Conservation (phyloP, 1,140 invertebrate genomes). For the Rhopalosiphum maidis region DNA sequence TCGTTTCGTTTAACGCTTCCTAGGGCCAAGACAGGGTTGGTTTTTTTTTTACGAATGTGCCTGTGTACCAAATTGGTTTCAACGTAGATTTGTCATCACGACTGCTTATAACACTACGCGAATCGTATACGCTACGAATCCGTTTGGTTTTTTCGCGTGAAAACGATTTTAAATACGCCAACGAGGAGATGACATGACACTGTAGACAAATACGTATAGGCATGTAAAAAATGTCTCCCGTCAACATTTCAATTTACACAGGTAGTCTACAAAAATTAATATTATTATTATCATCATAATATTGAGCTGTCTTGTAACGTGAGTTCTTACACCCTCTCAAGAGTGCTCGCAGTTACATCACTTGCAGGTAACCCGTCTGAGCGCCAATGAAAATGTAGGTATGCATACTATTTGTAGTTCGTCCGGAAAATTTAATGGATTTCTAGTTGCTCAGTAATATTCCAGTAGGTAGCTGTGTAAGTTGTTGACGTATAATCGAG, state of each 20-base stretch:
- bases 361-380: too few species aligned
- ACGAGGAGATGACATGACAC: neutral
- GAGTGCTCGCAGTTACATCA: too few species aligned
- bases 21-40: too few species aligned
- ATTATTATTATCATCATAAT: too few species aligned
- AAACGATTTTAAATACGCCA: neutral
- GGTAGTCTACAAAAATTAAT: too few species aligned
- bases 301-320: too few species aligned
- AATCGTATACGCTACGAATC: neutral
- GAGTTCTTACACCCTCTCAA: too few species aligned
- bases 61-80: neutral
- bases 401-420: too few species aligned
- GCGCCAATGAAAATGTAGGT: too few species aligned
- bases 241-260: too few species aligned
- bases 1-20: neutral
- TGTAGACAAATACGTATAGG: neutral
- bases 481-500: neutral
- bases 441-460: neutral
- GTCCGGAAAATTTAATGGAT: neutral
- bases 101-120: neutral
- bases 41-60: neutral
- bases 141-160: neutral
- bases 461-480: neutral
- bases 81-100: neutral
- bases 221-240: too few species aligned